A percentile compares a stretch with the other conserved stretches of the same genome.
These are phyloP conservation scores for Virgularia gustaviana DNA, from an alignment of 92 coral and sea anemone species.

Conservation along the genomic window DNA sequence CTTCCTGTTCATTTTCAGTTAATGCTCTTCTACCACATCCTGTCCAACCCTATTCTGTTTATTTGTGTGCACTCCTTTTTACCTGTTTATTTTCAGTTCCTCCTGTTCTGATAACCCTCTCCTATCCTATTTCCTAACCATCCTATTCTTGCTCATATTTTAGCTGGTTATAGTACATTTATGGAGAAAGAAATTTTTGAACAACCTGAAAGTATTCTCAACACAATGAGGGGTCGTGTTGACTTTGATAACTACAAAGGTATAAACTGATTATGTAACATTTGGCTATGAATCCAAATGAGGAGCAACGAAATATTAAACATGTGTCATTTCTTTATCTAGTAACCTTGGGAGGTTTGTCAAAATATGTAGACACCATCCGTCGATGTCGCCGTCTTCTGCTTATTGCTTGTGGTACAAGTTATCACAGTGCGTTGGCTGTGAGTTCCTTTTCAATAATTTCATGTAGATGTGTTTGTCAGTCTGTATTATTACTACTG, in stretches of 20 bases:
- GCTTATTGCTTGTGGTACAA: slow-evolving; percentile 96
- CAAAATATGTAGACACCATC: slow-evolving; percentile 73
- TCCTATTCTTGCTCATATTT: neutral
- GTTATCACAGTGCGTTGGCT: slow-evolving; percentile 95
- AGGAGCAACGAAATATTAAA: neutral
- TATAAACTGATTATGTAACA: neutral
- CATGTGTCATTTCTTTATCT: neutral
- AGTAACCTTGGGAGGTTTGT: slow-evolving; percentile 87
- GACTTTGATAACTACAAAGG: slow-evolving; percentile 82
- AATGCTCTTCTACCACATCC: neutral
- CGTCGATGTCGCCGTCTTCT: slow-evolving; percentile 86
- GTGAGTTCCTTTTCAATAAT: slow-evolving; percentile 70
- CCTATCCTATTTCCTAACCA: no score
- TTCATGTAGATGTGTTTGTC: no score
- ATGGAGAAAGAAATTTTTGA: slow-evolving; percentile 99
- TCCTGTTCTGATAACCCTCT: neutral
- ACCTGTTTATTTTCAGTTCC: neutral
- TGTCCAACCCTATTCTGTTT: neutral
- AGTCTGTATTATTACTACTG: no score
- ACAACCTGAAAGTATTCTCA: slow-evolving; percentile 94
- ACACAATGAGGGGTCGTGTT: slow-evolving; percentile 96
- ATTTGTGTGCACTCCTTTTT: no score
- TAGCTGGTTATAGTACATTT: slow-evolving; percentile 87
- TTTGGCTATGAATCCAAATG: neutral
- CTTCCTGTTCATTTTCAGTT: no score